Conservation (phyloP, 2,888 invertebrate genomes). For the Amiota communis region DNA sequence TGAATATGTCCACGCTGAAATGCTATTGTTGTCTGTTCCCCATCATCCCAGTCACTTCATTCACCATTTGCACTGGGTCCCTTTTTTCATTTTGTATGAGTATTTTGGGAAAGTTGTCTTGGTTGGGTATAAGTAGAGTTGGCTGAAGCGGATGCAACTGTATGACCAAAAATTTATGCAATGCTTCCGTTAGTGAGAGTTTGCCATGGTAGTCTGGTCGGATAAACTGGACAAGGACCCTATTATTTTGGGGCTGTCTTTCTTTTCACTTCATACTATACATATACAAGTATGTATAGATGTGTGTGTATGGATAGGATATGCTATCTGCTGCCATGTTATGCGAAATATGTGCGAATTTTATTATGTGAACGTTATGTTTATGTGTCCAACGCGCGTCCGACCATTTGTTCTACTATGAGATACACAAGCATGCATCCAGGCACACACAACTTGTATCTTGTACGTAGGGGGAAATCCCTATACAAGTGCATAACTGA, state of each 20-base stretch:
- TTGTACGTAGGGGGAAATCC: too few relatives aligned
- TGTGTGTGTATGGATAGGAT: conserved; percentile 50
- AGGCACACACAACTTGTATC: not conserved
- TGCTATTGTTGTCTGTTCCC: conserved; percentile 42
- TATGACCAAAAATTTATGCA: conserved; percentile 57
- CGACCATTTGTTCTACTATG: conserved; percentile 42
- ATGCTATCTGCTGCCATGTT: conserved; percentile 60
- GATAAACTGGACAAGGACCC: too few relatives aligned
- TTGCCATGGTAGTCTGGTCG: too few relatives aligned
- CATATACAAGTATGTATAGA: too few relatives aligned
- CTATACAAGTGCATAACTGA: not conserved
- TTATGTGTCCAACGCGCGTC: conserved; percentile 59
- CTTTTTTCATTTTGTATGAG: conserved; percentile 25
- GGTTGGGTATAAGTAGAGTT: not conserved
- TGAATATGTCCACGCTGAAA: conserved; percentile 64
- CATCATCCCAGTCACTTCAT: conserved; percentile 35
- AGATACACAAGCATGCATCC: conserved; percentile 29
- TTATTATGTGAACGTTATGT: conserved; percentile 70
- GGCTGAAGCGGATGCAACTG: conserved; percentile 27
- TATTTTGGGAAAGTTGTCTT: conserved; percentile 51
- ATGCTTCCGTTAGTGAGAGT: conserved; percentile 49
- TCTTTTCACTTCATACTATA: too few relatives aligned
- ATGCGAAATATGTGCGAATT: conserved; percentile 70
- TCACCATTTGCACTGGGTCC: not conserved
- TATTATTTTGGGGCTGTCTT: too few relatives aligned